Evolutionary conservation across 35 echinoderm and acorn worm species (phyloP).

Genomic region (Lytechinus pictus): DNA sequence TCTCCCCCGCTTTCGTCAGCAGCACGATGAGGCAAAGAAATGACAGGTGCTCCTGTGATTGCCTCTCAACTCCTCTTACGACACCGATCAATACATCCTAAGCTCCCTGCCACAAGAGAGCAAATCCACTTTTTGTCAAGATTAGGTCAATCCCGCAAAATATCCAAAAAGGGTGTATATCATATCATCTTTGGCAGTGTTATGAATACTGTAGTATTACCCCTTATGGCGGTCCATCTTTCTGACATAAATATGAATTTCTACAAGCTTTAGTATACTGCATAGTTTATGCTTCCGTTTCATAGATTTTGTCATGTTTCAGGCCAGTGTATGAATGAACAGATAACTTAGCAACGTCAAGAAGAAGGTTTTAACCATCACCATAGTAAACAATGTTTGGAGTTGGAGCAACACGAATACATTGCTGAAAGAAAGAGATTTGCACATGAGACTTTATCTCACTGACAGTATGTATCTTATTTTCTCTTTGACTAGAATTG

Average conservation of each 20-base stretch:
- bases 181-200: not conserved
- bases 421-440: not conserved
- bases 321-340: not conserved
- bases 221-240: not conserved
- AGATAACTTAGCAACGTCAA: not conserved
- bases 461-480: not conserved
- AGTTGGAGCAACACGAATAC: not conserved
- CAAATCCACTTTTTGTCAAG: not conserved
- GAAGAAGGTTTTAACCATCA: not conserved
- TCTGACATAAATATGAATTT: not conserved
- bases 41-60: conserved; percentile 28
- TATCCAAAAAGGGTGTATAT: too few relatives aligned
- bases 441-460: not conserved
- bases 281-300: not conserved
- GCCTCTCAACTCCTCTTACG: conserved; percentile 14
- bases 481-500: not conserved
- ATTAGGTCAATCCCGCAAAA: not conserved
- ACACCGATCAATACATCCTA: conserved; percentile 9
- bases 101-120: not conserved
- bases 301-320: not conserved
- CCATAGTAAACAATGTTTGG: not conserved
- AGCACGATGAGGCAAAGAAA: conserved; percentile 8
- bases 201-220: not conserved
- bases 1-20: not conserved
- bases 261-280: not conserved